Evolutionary conservation across 1,140 invertebrate species (phyloP).

Genomic region (Plodia interpunctella): DNA sequence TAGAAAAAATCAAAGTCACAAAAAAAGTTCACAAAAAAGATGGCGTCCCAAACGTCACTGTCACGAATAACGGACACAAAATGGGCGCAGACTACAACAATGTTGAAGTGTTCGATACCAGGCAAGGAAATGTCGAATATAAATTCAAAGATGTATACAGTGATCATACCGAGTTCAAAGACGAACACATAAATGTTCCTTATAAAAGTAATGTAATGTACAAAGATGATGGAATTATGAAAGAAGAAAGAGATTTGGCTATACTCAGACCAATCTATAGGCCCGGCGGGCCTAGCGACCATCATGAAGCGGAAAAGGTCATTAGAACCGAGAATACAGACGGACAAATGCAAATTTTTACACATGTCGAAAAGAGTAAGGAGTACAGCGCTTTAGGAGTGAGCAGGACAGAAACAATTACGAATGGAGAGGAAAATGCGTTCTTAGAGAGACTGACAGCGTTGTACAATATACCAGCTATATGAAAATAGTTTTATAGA

Average conservation of each 20-base stretch:
- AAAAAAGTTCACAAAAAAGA: conserved; percentile 40
- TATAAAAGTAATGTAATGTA: conserved; percentile 17
- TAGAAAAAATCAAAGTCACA: conserved; percentile 35
- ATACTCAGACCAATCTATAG: conserved; percentile 34
- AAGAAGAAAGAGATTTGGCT: conserved; percentile 35
- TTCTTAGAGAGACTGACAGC: conserved; percentile 56
- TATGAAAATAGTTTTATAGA: conserved; percentile 31
- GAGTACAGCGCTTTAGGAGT: conserved; percentile 22
- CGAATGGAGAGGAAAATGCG: conserved; percentile 45
- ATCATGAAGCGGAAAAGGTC: conserved; percentile 22
- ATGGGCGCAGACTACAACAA: conserved; percentile 32
- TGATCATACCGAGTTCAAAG: conserved; percentile 17
- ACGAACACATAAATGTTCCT: neutral
- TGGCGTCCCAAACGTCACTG: conserved; percentile 52
- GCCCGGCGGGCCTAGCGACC: conserved; percentile 20
- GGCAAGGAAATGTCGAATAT: conserved; percentile 27
- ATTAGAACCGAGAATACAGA: conserved; percentile 49
- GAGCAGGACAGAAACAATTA: conserved; percentile 1
- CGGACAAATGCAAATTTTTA: conserved; percentile 57
- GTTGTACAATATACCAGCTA: conserved; percentile 58
- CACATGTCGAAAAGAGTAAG: conserved; percentile 48
- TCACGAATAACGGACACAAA: conserved; percentile 35
- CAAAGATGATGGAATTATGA: conserved; percentile 24
- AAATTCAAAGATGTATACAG: conserved; percentile 41
- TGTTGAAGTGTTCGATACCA: conserved; percentile 37